Evolutionary conservation across 2,113 vertebrate species (phyloP).

Genomic region (Onychorhynchus coronatus): DNA sequence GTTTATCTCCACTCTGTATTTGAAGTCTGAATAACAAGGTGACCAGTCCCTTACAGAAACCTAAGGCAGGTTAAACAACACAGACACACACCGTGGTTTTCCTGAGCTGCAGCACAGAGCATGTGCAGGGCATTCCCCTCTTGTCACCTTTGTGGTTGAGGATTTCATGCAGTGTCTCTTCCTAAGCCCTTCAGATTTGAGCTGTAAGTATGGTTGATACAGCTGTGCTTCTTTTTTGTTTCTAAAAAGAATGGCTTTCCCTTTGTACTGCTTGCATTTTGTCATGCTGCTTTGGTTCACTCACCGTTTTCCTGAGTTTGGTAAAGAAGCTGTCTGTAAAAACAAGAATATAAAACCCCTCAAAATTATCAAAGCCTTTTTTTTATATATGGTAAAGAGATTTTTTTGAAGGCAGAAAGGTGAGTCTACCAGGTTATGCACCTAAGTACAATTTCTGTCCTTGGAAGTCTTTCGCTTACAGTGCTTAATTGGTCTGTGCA

Average conservation of each 20-base stretch:
- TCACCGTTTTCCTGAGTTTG: neutral
- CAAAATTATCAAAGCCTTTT: neutral
- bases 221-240: neutral
- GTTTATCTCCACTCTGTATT: neutral
- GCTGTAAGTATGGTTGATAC: neutral
- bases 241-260: neutral
- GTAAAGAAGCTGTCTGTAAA: slow-evolving; percentile 1
- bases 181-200: neutral
- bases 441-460: neutral
- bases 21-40: neutral
- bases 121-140: neutral
- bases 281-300: neutral
- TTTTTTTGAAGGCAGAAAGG: neutral
- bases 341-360: neutral
- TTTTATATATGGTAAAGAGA: neutral
- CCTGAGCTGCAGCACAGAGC: neutral
- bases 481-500: slow-evolving; percentile 23
- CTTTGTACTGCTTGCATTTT: neutral
- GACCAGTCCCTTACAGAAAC: neutral
- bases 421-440: neutral
- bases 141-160: neutral
- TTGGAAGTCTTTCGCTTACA: slow-evolving; percentile 5
- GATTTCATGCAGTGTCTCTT: neutral
- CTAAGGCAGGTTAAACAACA: neutral
- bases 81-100: neutral